Base-by-base conservation (phyloP, 1,140 invertebrate genomes). In the Zaprionus nigranus region DNA sequence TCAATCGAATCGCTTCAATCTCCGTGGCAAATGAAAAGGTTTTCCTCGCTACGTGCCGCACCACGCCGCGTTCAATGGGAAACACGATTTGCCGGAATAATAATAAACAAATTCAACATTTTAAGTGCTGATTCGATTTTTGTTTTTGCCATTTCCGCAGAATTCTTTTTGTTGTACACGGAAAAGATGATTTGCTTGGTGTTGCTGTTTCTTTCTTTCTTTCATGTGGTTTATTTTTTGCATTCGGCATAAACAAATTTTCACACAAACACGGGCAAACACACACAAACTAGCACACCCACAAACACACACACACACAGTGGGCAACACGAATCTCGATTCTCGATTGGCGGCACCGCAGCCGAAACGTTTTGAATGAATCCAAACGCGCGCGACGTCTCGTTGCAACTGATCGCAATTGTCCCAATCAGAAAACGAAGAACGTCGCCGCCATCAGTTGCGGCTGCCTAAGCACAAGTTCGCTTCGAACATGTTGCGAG, bases 1-100 rank as follows among this genome's bases (percentile, higher is more conserved):
- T 85, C 85, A 90, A 90, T 90, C 85, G 66, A 68, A 74, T 62
- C 70, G 75, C 75, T 62, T 77, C 83, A 82, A 86, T 77, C 81
- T 53, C 81, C 60, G 60, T 80, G 77, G 62, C 81, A 78, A 70
- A 81, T 72, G 60, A 75, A 71, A 73, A 74, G 64, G 57, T 74
- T 75, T 69, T 70, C 2, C 24, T 34, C 36, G 60, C 66, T 78
- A 65, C 72, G 73, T 76, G 77, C 36, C 74, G 77, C 57, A 17
- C 26, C 43, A 36, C 34, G 56, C 28, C 70, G 36, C 9, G 62
- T 71, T 85, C 82, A 83, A 80, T 83, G 67, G 76, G 38, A 79
- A 70, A 60, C 72, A 58, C n/a, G 43, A 65, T 66, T 66, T 22
- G 58, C 63, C 56, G 53, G 72, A 78, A 85, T 34, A 34, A 78